Evolutionary conservation across 2,888 invertebrate species (phyloP).

Genomic region (Nowickia ferox): DNA sequence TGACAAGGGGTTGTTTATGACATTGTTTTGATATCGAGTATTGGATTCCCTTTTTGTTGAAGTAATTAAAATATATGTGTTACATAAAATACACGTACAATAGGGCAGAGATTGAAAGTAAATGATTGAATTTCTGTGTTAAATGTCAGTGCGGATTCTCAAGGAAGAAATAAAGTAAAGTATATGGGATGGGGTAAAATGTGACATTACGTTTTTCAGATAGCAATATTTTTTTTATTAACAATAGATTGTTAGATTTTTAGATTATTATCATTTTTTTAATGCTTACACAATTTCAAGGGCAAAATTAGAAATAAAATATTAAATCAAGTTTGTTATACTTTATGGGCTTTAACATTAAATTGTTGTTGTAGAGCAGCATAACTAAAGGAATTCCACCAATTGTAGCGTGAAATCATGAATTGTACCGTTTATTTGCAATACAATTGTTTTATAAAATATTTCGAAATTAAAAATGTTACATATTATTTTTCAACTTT

Average conservation of each 20-base stretch:
- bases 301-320: neutral
- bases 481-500: too few relatives aligned
- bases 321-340: neutral
- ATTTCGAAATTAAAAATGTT: too few relatives aligned
- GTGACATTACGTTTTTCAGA: neutral
- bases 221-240: neutral
- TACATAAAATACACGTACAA: constrained; percentile 4
- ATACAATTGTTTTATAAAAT: too few relatives aligned
- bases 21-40: constrained; percentile 47
- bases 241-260: constrained; percentile 12
- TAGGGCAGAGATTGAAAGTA: constrained; percentile 37
- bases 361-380: too few relatives aligned
- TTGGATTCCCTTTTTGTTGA: constrained; percentile 45
- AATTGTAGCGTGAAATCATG: too few relatives aligned
- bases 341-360: neutral
- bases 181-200: neutral
- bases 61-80: constrained; percentile 59
- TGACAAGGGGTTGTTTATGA: constrained; percentile 68
- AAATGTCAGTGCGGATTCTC: constrained; percentile 56
- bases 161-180: constrained; percentile 16
- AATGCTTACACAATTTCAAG: neutral
- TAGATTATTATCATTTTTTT: constrained; percentile 15
- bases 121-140: constrained; percentile 72
- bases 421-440: too few relatives aligned
- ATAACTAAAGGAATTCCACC: too few relatives aligned